These are phyloP conservation scores for Acronicta aceris DNA, from an alignment of 2,888 invertebrate species.

Conservation along the genomic window DNA sequence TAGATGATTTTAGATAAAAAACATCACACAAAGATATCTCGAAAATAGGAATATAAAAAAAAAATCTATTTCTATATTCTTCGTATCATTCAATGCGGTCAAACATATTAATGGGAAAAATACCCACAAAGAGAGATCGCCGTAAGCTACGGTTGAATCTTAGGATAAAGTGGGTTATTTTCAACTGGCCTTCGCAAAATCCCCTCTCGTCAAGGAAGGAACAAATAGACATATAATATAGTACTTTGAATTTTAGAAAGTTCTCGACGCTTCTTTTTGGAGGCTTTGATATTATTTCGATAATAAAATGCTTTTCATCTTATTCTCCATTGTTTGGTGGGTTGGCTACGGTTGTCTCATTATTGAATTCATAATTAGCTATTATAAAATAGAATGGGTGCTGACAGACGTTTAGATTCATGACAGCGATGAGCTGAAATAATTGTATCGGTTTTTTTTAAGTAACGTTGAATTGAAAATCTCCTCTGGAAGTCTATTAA, in stretches of 20 bases:
- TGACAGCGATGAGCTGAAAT: no score
- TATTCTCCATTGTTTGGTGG: conserved; percentile 1
- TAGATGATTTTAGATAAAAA: no score
- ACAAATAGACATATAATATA: conserved; percentile 22
- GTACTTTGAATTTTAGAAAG: conserved; percentile 29
- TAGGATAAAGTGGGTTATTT: conserved; percentile 39
- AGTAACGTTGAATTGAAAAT: no score
- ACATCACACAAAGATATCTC: no score
- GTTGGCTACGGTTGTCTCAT: neutral
- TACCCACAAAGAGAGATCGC: conserved; percentile 21
- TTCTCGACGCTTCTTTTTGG: conserved; percentile 24
- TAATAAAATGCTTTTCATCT: conserved; percentile 18
- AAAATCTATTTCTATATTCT: no score
- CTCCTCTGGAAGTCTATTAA: no score
- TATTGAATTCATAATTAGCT: conserved; percentile 6
- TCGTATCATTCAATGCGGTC: conserved; percentile 4
- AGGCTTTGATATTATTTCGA: conserved; percentile 22
- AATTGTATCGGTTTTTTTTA: no score
- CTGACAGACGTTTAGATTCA: no score
- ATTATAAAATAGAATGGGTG: no score
- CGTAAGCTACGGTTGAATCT: conserved; percentile 21
- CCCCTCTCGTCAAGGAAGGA: conserved; percentile 31
- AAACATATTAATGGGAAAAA: conserved; percentile 24
- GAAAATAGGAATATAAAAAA: no score
- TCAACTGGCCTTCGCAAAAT: conserved; percentile 13